Evolutionary conservation across 2,797 vertebrate species (phyloP), one percentile per base, ranked within the genome.

Genomic region (Gymnodraco acuticeps): DNA sequence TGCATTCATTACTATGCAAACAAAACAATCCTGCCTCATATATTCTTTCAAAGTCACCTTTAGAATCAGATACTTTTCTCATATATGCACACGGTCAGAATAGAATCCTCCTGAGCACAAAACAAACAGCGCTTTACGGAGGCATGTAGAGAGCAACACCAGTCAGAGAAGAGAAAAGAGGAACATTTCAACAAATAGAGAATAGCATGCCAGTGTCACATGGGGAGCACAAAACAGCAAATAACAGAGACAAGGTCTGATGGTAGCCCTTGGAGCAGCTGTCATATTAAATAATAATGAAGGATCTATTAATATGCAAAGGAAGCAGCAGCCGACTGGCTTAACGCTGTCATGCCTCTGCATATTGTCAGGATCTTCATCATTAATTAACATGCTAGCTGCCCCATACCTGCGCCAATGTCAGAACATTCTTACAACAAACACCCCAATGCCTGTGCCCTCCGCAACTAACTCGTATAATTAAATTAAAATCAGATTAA

Each of bases 261-360:
- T 93, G 94, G 92, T 94, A 94, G 95, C 95, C 95, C 95, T 95
- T 90, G 93, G 94, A 96, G 95, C 95, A 95, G 95, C 95, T 96
- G 95, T 96, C 95, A 96, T 95, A 96, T 96, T 95, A 96, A 96
- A 96, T 96, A 96, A 96, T 96, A 96, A 96, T 96, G 95, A 96
- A 95, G 94, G 94, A 95, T 96, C 95, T 96, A 96, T 96, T 96
- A 96, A 96, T 96, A 96, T 96, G 95, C 95, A 96, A 95, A 95
- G 94, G 93, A 96, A 95, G 93, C 95, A 94, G 94, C 94, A 95
- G 95, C 94, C 93, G 94, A 95, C 95, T 95, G 94, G 94, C 95
- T 96, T 96, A 96, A 96, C 92, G 94, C 95, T 95, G 95, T 95
- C 95, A 96, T 95, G 95, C 94, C 93, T 95, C 93, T 94, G 95